Base-by-base conservation (phyloP, 2,888 invertebrate genomes). In the Eupithecia abbreviata region DNA sequence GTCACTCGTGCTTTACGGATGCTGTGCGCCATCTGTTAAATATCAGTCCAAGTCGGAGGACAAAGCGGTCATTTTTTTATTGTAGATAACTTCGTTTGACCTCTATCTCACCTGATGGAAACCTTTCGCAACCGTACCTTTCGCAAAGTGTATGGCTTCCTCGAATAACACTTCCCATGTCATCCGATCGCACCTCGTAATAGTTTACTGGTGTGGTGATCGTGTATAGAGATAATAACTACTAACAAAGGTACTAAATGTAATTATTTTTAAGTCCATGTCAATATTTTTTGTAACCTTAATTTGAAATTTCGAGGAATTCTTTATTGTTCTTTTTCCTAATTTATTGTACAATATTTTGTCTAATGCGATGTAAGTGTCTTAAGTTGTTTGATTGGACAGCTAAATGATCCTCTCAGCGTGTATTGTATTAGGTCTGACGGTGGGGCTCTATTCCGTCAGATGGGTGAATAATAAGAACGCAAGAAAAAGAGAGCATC, bases 1-100 rank as follows among this genome's bases (percentile, higher is more conserved):
- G 88, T 89, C 91, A 89, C 87, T 86, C 84, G 87, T 85, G 87
- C 86, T 88, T 87, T 87, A 85, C 84, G 84, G 84, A 85, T 83
- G 85, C 84, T 84, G 81, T 81, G 83, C 80, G 78, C 82, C 84
- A 83, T 81, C 84, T 85, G 84, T 77, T 75, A 71, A 30, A 65
- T 42, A 69, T 47, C 75, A 84, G 79, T 74, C 70, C 79, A 76
- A 82, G 83, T 74, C 45, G 81, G 30, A 78, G 69, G 72, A 79
- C 80, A 77, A 10, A 71, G 78, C 78, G 78, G 43, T 74, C 45
- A 42, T 66, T 55, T 9, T 4, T 6, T 43, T 4, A 43, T 62
- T 30, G 30, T 30, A 30, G 30, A 30, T 30, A 30, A 30, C 30
- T 30, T 30, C 30, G 30, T 30, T 30, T 30, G 30, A 30, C 30